These are phyloP conservation scores for Icerya purchasi DNA, from an alignment of 2,888 invertebrate species.

Conservation along the genomic window DNA sequence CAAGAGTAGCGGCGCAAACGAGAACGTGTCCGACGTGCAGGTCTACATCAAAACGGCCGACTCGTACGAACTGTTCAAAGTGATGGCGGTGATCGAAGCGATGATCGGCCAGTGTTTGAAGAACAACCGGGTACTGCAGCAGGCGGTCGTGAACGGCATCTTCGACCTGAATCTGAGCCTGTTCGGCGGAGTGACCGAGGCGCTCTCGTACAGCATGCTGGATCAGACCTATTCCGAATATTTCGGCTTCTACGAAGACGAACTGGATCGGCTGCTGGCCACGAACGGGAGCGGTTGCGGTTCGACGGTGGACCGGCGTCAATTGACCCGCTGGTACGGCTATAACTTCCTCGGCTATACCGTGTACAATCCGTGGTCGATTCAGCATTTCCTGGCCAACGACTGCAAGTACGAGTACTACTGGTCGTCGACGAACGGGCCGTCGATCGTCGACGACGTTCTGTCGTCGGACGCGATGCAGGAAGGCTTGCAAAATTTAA, in stretches of 20 bases:
- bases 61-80: background rate
- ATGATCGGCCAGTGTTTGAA: background rate
- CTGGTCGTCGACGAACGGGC: background rate
- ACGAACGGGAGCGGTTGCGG: background rate
- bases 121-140: background rate
- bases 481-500: background rate
- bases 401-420: background rate
- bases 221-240: constrained; percentile 1
- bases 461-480: background rate
- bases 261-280: background rate
- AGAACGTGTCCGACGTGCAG: background rate
- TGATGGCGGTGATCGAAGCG: background rate
- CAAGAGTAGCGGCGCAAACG: background rate
- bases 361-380: background rate
- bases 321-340: background rate
- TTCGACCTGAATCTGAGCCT: background rate
- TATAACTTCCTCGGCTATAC: background rate
- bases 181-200: background rate
- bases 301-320: background rate
- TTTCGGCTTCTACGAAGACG: background rate
- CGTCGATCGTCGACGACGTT: background rate
- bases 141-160: background rate
- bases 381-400: background rate
- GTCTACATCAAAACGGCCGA: background rate
- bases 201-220: background rate